phyloP scores from a whole-genome alignment of 1,140 invertebrate species.

The Rhopalosiphum maidis region DNA sequence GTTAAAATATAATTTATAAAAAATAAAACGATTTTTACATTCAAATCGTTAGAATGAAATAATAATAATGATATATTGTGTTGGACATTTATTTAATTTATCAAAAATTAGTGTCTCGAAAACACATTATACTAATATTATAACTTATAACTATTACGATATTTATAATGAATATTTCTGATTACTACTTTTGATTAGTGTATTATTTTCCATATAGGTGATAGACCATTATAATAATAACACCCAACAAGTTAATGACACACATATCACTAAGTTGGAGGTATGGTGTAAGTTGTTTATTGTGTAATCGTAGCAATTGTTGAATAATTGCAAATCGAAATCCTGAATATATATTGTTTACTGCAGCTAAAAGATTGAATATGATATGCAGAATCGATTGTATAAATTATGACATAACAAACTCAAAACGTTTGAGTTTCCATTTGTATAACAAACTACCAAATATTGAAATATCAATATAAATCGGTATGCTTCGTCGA shows the following conservation, averaged over 20 bases:
- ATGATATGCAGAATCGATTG: neutral
- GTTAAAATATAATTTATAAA: neutral
- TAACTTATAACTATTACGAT: neutral
- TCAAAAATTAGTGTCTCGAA: neutral
- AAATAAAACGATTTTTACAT: neutral
- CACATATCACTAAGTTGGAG: neutral
- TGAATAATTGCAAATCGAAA: slow-evolving; percentile 18
- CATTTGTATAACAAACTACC: neutral
- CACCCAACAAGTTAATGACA: neutral
- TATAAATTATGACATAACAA: neutral
- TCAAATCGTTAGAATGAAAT: neutral
- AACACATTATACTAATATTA: neutral
- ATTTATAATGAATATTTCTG: neutral
- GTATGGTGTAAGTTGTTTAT: slow-evolving; percentile 1
- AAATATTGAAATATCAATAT: slow-evolving; percentile 3
- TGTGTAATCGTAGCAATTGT: neutral
- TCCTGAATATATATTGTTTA: neutral
- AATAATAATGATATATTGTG: neutral
- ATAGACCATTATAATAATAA: neutral
- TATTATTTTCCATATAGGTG: neutral
- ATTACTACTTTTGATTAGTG: neutral
- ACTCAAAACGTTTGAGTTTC: neutral
- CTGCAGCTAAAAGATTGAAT: neutral
- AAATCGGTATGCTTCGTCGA: neutral
- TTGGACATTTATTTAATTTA: neutral